These are phyloP conservation scores for Leptobrachium ailaonicum DNA, from an alignment of 2,113 vertebrate species.

Conservation along the genomic window DNA sequence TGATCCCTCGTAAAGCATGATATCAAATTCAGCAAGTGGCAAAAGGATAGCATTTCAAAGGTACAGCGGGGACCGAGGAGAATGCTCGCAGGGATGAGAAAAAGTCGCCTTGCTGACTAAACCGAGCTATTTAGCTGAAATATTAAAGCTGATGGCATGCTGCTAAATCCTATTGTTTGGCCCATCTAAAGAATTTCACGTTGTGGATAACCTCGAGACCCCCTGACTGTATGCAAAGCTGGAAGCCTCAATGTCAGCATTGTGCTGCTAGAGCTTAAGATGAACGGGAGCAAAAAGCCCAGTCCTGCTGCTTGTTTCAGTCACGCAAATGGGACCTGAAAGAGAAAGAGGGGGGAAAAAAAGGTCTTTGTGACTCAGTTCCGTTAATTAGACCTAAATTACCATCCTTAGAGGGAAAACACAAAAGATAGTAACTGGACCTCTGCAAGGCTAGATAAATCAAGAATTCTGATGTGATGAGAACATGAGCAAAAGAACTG, in stretches of 20 bases:
- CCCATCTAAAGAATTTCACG: constrained; percentile 72
- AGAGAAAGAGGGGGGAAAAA: constrained; percentile 67
- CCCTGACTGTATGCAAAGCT: constrained; percentile 79
- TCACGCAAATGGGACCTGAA: constrained; percentile 63
- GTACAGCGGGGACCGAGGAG: constrained; percentile 53
- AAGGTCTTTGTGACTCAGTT: constrained; percentile 74
- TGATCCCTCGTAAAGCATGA: constrained; percentile 64
- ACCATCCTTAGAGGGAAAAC: constrained; percentile 66
- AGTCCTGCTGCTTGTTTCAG: constrained; percentile 64
- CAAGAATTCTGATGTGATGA: constrained; percentile 70
- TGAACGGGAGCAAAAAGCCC: constrained; percentile 60
- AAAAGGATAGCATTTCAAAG: constrained; percentile 67
- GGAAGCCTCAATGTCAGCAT: constrained; percentile 67
- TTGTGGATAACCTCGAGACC: constrained; percentile 79
- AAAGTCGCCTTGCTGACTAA: constrained; percentile 49
- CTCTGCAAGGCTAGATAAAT: constrained; percentile 65
- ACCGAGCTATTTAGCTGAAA: constrained; percentile 63
- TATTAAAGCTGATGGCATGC: constrained; percentile 66
- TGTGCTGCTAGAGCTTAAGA: constrained; percentile 61
- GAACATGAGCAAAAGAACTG: constrained; percentile 59
- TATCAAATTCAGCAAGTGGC: constrained; percentile 65
- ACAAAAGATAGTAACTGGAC: constrained; percentile 71
- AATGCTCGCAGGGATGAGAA: constrained; percentile 46
- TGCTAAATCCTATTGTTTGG: constrained; percentile 64
- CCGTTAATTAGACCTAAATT: constrained; percentile 80